Evolutionary conservation across 2,888 invertebrate genomes (phyloP), one percentile per base, ranked within the genome.

Genomic region (Chrysodeixis includens): DNA sequence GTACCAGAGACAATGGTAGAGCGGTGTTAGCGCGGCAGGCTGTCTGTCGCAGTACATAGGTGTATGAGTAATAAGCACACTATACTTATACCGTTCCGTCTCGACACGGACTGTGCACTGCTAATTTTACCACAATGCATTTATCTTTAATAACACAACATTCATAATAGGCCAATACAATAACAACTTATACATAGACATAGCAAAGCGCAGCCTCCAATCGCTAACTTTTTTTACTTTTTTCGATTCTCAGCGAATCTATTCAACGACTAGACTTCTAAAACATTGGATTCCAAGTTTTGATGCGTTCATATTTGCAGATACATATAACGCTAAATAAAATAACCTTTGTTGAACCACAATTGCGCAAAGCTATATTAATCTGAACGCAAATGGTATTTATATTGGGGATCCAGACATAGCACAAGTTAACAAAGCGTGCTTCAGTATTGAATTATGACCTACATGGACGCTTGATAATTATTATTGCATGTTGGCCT

Each of bases 271-370:
- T 26, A 26, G 6, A 26, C n/a, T 26, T 26, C 26, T 26, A 26
- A 26, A 6, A 26, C 26, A 26, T n/a, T 40, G n/a, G 7, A n/a
- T 6, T 14, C 0, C 8, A 64, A 49, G 57, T 64, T 53, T 52
- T 59, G 64, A 30, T 62, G 14, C 30, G 30, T 22, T 53, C 49
- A 53, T 69, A 65, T 74, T 58, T 62, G 65, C 69, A 78, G 30
- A 22, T 44, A n/a, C n/a, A n/a, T n/a, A 40, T 64, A 74, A 80
- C 67, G 80, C 59, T 64, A 55, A 71, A 76, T 75, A 66, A 66
- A 14, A 58, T 69, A 73, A 76, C 69, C 77, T 69, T 66, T 69
- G 74, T 76, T 79, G 77, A 77, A 79, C 77, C 66, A 53, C 32
- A 58, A 53, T 58, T 58, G 40, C 22, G 60, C 52, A 56, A 55